Percentiles rank a stretch among this genome's conserved stretches.
These are phyloP conservation scores for Phylloscopus whistleri DNA, from an alignment of 2,113 vertebrate genomes.

Conservation along the genomic window DNA sequence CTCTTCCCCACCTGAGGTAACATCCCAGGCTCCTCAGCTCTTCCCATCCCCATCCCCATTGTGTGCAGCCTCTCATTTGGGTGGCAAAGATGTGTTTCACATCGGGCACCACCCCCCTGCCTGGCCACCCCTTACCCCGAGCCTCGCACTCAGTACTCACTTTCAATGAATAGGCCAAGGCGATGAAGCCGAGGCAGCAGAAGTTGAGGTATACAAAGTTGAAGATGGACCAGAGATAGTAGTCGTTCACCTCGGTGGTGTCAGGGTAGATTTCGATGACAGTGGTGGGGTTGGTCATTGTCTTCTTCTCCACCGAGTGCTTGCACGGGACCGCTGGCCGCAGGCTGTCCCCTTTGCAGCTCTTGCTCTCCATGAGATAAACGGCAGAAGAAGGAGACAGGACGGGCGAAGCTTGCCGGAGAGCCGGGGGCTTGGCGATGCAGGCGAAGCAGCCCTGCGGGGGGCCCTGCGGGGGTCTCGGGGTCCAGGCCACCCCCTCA, in stretches of 20 bases:
- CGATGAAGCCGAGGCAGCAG: slow-evolving; percentile 84
- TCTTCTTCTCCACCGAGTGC: slow-evolving; percentile 77
- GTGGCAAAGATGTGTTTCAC: neutral
- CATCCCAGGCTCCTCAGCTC: neutral
- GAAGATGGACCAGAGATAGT: slow-evolving; percentile 86
- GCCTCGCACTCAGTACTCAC: slow-evolving; percentile 40
- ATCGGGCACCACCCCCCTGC: neutral
- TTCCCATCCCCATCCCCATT: neutral
- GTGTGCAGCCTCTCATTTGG: neutral
- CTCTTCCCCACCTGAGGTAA: neutral
- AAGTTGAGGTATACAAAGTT: slow-evolving; percentile 87
- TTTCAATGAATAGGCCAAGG: slow-evolving; percentile 81
- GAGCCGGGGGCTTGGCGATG: slow-evolving; percentile 70
- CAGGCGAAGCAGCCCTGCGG: slow-evolving; percentile 74
- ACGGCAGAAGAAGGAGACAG: slow-evolving; percentile 67
- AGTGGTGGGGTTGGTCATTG: slow-evolving; percentile 71
- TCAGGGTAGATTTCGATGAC: slow-evolving; percentile 79
- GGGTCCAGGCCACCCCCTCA: slow-evolving; percentile 76
- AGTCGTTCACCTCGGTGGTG: slow-evolving; percentile 78
- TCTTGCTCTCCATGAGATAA: slow-evolving; percentile 77
- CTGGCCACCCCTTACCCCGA: rapidly evolving
- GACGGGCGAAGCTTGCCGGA: slow-evolving; percentile 52
- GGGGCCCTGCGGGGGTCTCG: slow-evolving; percentile 56
- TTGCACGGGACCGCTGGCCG: slow-evolving; percentile 67
- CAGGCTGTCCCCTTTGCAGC: slow-evolving; percentile 75